Evolutionary conservation across 2,888 invertebrate species (phyloP).

Genomic region (Philereme vetulata): DNA sequence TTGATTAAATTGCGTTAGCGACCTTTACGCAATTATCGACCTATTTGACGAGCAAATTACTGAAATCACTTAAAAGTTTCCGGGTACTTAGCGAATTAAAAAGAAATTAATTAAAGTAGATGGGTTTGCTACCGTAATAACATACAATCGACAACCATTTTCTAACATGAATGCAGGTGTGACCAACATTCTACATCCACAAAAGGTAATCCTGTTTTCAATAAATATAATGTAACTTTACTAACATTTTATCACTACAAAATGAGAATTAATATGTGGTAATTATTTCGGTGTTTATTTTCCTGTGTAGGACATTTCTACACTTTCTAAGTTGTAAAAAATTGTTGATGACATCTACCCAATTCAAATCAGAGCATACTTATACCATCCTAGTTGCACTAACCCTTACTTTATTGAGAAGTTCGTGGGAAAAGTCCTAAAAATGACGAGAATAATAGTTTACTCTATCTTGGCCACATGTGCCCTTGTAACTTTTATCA

Average conservation of each 20-base stretch:
- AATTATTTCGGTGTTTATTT: too few species aligned
- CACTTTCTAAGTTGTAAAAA: background rate
- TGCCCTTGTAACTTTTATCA: slow-evolving; percentile 2
- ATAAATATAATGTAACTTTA: too few species aligned
- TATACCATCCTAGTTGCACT: slow-evolving; percentile 7
- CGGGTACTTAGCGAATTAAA: slow-evolving; percentile 21
- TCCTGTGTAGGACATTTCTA: too few species aligned
- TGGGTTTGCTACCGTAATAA: slow-evolving; percentile 12
- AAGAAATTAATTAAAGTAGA: slow-evolving; percentile 17
- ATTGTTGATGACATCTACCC: slow-evolving; percentile 8
- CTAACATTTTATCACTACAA: too few species aligned
- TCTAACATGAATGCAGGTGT: slow-evolving; percentile 23
- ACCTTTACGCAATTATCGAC: slow-evolving; percentile 12
- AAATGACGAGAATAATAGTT: slow-evolving; percentile 15
- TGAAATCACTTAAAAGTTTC: slow-evolving; percentile 19
- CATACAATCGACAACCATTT: slow-evolving; percentile 20
- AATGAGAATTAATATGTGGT: too few species aligned
- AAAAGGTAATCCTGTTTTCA: too few species aligned
- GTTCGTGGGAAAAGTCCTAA: background rate
- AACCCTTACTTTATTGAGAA: background rate
- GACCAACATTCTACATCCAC: slow-evolving; percentile 31
- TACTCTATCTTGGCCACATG: slow-evolving; percentile 8
- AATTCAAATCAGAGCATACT: slow-evolving; percentile 15
- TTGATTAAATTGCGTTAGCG: too few species aligned
- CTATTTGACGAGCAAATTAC: slow-evolving; percentile 21